Evolutionary conservation across 2,888 invertebrate species (phyloP), one percentile per base, ranked within the genome.

Genomic region (Germaria angustata): DNA sequence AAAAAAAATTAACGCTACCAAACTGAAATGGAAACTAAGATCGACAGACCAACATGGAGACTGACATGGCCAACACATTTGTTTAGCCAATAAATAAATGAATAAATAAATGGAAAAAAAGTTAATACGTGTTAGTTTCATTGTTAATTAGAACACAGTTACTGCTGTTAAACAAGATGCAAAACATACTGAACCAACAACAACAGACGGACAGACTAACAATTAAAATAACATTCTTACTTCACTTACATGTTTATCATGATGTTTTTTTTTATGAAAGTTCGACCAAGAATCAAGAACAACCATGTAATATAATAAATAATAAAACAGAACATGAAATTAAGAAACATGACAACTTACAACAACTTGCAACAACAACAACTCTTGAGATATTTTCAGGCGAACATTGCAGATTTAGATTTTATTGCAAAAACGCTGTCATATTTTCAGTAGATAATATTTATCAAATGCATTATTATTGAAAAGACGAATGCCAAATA

Each of bases 121-220:
- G 32, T 17, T 61, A 78, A 73, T 73, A 81, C 78, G 78, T 82
- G 81, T 82, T 75, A 78, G 49, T 78, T 82, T 59, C 57, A 75
- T 73, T 82, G 78, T 81, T 81, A 81, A 81, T 81, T 81, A 75
- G 68, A 81, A 73, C 39, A 65, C 63, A 36, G 78, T 51, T 59
- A 61, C 69, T 81, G 73, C 78, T 73, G 73, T 69, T 69, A 55
- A 69, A 78, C 77, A 81, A 73, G 72, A 68, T 73, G 53, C 61
- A 55, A 36, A 44, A 66, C 71, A 82, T 36, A 34, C 59, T 32
- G 44, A 13, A 68, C 24, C 13, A 44, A 66, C 55, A 39, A 36
- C 39, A 53, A 55, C 24, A 17, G 51, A 44, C 49, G 24, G 44
- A 76, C 68, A 11, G 13, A 76, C 36, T 22, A 9, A 73, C 65